These are phyloP conservation scores for Lasioglossum figueresi DNA, from an alignment of 2,888 invertebrate genomes.

Conservation along the genomic window DNA sequence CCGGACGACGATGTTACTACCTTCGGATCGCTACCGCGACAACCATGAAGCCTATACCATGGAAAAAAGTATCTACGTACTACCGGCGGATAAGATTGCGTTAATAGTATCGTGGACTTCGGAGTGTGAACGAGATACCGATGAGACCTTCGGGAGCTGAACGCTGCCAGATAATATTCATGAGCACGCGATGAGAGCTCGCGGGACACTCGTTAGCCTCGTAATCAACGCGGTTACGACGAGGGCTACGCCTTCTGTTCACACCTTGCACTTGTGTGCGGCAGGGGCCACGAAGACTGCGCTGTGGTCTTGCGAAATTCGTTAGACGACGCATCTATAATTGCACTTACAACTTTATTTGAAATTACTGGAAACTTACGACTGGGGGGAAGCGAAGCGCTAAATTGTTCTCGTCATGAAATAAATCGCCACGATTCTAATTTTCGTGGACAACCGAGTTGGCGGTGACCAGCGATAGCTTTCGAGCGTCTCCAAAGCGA, in stretches of 20 bases:
- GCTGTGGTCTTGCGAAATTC: neutral
- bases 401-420: neutral
- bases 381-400: neutral
- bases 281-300: neutral
- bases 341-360: neutral
- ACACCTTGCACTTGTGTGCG: neutral
- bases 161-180: constrained; percentile 15
- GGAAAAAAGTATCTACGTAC: neutral
- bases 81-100: neutral
- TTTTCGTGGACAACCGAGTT: neutral
- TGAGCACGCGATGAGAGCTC: constrained; percentile 5
- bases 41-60: neutral
- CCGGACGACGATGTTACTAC: neutral
- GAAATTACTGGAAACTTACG: neutral
- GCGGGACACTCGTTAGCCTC: constrained; percentile 2
- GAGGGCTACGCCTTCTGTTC: neutral
- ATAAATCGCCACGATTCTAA: neutral
- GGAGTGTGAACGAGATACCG: neutral
- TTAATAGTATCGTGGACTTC: constrained; percentile 1
- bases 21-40: neutral
- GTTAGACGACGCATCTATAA: neutral
- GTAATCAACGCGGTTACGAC: neutral
- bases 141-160: neutral
- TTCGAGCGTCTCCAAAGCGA: neutral
- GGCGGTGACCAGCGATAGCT: neutral